These are phyloP conservation scores for Drosophila gaucha DNA, from an alignment of 2,888 invertebrate genomes.

Conservation along the genomic window DNA sequence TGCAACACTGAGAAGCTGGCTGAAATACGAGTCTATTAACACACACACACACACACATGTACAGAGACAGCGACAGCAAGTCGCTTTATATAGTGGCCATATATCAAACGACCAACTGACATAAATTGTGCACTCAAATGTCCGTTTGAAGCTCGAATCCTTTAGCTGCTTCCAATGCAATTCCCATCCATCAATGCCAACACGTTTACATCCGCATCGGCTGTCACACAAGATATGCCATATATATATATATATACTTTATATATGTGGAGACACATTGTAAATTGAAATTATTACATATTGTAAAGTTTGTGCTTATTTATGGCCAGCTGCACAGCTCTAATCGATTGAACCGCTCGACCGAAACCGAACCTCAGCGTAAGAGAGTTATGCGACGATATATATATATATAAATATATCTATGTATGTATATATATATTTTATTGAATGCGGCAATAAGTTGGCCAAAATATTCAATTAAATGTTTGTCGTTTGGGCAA, in stretches of 20 bases:
- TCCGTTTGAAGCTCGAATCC: conserved; percentile 35
- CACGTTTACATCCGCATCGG: conserved; percentile 53
- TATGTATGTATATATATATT: conserved; percentile 23
- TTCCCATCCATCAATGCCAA: conserved; percentile 73
- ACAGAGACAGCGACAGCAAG: not conserved
- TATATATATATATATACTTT: conserved; percentile 1
- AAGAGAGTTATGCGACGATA: conserved; percentile 54
- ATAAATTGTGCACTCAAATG: conserved; percentile 72
- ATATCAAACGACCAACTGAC: conserved; percentile 68
- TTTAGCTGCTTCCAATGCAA: conserved; percentile 28
- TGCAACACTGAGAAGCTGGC: conserved; percentile 3
- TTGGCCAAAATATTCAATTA: conserved; percentile 74
- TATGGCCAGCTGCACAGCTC: conserved; percentile 64
- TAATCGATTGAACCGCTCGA: conserved; percentile 54
- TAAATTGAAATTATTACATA: conserved; percentile 73
- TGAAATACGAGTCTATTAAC: conserved; percentile 48
- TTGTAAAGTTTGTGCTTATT: conserved; percentile 66
- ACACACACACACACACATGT: conserved; percentile 2
- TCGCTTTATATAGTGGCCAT: conserved; percentile 43
- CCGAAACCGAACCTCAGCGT: not conserved
- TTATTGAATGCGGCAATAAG: conserved; percentile 65
- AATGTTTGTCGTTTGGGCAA: conserved; percentile 52
- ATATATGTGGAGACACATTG: conserved; percentile 49
- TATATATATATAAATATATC: conserved; percentile 1
- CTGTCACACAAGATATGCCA: conserved; percentile 59